A percentile compares a stretch with the other conserved stretches of the same genome.
Conservation (phyloP, 1,140 invertebrate species). For the Drosophila obscura region DNA sequence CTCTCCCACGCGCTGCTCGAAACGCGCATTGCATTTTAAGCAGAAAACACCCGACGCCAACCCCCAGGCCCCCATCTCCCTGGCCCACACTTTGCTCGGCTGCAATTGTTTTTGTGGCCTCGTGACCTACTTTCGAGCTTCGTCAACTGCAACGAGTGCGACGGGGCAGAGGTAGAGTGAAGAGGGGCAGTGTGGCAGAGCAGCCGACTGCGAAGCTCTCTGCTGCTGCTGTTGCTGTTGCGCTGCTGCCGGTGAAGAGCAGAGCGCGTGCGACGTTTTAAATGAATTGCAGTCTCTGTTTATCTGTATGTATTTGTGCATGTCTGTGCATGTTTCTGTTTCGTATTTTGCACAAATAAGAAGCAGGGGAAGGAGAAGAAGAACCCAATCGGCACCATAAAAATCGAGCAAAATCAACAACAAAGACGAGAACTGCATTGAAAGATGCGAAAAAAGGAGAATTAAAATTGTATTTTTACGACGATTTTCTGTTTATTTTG, state of each 20-base stretch:
- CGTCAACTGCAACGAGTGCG: slow-evolving; percentile 75
- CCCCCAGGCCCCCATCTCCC: not conserved
- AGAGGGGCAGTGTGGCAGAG: slow-evolving; percentile 10
- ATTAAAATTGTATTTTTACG: slow-evolving; percentile 35
- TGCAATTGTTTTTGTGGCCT: slow-evolving; percentile 83
- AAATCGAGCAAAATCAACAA: slow-evolving; percentile 46
- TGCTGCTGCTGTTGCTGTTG: slow-evolving; percentile 20
- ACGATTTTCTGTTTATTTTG: slow-evolving; percentile 21
- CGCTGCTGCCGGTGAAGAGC: slow-evolving; percentile 29
- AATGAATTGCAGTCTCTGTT: slow-evolving; percentile 64
- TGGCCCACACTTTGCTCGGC: slow-evolving; percentile 17
- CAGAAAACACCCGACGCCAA: slow-evolving; percentile 30
- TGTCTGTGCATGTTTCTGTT: slow-evolving; percentile 32
- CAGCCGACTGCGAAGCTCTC: not conserved
- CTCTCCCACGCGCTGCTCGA: slow-evolving; percentile 17
- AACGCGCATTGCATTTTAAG: slow-evolving; percentile 69
- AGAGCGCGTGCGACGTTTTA: slow-evolving; percentile 62
- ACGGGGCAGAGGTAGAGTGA: slow-evolving; percentile 26
- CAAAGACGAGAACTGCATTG: slow-evolving; percentile 31
- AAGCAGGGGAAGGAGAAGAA: slow-evolving; percentile 22
- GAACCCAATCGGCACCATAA: slow-evolving; percentile 39
- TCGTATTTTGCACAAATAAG: slow-evolving; percentile 34
- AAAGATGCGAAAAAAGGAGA: slow-evolving; percentile 19
- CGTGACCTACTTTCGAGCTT: slow-evolving; percentile 79
- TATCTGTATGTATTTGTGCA: slow-evolving; percentile 27